Evolutionary conservation across 2,888 invertebrate species (phyloP).

Genomic region (Drosophila subsilvestris): DNA sequence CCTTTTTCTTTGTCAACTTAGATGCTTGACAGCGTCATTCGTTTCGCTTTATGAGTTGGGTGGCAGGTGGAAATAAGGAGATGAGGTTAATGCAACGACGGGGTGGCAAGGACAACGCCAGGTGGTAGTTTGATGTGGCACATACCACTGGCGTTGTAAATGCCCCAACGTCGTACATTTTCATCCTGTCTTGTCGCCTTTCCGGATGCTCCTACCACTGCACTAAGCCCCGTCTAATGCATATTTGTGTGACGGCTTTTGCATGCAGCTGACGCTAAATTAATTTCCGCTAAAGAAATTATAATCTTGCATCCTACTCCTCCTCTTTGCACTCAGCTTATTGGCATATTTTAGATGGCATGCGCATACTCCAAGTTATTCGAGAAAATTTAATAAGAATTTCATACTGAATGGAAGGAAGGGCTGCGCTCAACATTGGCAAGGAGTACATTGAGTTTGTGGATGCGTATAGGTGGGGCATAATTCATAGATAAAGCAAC

Average conservation of each 20-base stretch:
- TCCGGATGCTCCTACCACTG: constrained; percentile 10
- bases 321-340: constrained; percentile 47
- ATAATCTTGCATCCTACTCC: constrained; percentile 45
- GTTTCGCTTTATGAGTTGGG: constrained; percentile 12
- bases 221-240: constrained; percentile 71
- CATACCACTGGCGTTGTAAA: constrained; percentile 21
- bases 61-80: background rate
- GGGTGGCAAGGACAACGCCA: constrained; percentile 19
- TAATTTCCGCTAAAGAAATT: constrained; percentile 73
- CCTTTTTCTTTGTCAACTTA: constrained; percentile 58
- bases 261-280: constrained; percentile 73
- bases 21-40: constrained; percentile 41
- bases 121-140: constrained; percentile 19
- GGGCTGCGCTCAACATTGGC: background rate
- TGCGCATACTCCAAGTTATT: constrained; percentile 30
- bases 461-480: too few species aligned
- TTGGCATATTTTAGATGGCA: constrained; percentile 65
- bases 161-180: constrained; percentile 19
- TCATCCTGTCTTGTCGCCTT: constrained; percentile 26
- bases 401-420: background rate
- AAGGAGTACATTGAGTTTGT: background rate
- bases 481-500: background rate
- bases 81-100: constrained; percentile 5
- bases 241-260: constrained; percentile 70
- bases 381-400: constrained; percentile 9